Conservation (phyloP, 1,140 invertebrate species). For the Diplogasteroides magnus region DNA sequence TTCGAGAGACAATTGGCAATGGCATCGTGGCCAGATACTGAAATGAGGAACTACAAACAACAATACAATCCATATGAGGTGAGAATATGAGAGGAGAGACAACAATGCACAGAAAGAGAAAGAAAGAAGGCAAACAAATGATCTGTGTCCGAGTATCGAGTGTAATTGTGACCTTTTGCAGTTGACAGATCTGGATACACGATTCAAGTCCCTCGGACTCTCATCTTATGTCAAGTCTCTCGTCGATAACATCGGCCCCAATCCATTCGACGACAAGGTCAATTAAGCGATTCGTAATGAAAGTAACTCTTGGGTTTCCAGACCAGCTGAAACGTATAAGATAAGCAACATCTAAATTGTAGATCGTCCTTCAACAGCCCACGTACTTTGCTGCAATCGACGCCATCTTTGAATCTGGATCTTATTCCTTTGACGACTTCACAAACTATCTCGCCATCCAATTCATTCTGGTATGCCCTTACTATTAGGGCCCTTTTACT, state of each 20-base stretch:
- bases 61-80: conserved; percentile 43
- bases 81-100: too few species aligned
- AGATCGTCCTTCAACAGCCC: conserved; percentile 35
- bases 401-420: conserved; percentile 21
- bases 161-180: too few species aligned
- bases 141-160: too few species aligned
- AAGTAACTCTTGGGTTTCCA: too few species aligned
- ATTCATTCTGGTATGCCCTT: conserved; percentile 9
- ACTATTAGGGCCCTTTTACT: neutral
- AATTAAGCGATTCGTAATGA: too few species aligned
- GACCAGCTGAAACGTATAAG: too few species aligned
- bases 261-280: too few species aligned
- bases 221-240: neutral
- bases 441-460: conserved; percentile 35
- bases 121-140: too few species aligned
- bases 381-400: conserved; percentile 34
- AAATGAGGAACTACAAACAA: conserved; percentile 34
- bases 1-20: conserved; percentile 38
- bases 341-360: too few species aligned
- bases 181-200: neutral
- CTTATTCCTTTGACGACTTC: neutral
- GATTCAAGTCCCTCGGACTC: neutral
- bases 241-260: too few species aligned
- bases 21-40: conserved; percentile 32
- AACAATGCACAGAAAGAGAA: too few species aligned